Percentiles rank a stretch among this genome's conserved stretches.
Conservation (phyloP, 2,888 invertebrate genomes). For the Alviniconcha strummeri region DNA sequence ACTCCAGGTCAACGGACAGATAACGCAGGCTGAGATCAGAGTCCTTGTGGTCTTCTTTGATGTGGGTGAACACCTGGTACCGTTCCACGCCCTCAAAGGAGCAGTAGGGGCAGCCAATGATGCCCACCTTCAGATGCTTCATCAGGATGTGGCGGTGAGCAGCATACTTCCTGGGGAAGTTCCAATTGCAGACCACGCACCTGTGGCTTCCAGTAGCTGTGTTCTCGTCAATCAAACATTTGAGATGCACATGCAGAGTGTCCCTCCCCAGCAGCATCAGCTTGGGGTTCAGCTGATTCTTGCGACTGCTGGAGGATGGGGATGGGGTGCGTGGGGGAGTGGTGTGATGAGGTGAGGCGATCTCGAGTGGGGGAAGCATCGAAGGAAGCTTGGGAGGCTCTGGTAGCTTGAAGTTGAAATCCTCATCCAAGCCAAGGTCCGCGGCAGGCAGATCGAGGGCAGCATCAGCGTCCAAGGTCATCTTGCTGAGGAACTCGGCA, state of each 20-base stretch:
- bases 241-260: conserved; percentile 18
- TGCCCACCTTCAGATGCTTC: conserved; percentile 44
- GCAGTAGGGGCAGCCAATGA: conserved; percentile 47
- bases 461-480: conserved; percentile 25
- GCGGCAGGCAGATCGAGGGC: conserved; percentile 17
- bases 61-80: conserved; percentile 46
- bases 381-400: conserved; percentile 26
- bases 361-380: neutral
- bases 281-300: conserved; percentile 33
- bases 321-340: neutral
- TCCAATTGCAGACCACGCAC: conserved; percentile 41
- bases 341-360: neutral
- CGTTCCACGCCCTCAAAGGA: conserved; percentile 44
- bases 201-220: neutral
- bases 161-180: conserved; percentile 46
- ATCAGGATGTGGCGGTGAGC: conserved; percentile 46
- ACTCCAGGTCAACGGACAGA: conserved; percentile 39
- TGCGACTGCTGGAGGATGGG: neutral
- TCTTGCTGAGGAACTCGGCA: conserved; percentile 36
- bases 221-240: conserved; percentile 14
- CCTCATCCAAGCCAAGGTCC: conserved; percentile 5
- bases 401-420: conserved; percentile 31
- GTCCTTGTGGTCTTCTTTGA: conserved; percentile 44
- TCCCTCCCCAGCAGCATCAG: conserved; percentile 29
- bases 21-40: conserved; percentile 37